A percentile compares a stretch with the other conserved stretches of the same genome.
phyloP scores from a whole-genome alignment of 2,113 vertebrate species.

The Recurvirostra avosetta region DNA sequence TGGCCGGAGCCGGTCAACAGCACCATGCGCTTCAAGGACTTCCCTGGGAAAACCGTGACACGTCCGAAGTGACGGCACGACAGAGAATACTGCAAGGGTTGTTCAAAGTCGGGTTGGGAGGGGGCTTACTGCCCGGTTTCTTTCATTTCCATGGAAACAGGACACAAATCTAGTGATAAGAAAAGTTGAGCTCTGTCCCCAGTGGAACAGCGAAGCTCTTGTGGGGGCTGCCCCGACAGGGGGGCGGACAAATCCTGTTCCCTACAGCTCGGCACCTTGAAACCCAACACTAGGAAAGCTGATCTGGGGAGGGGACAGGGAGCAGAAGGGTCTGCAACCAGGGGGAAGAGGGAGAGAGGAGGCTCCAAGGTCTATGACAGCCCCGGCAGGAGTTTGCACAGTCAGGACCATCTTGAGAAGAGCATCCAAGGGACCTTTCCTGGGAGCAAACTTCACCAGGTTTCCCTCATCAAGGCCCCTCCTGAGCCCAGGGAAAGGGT shows the following conservation, averaged over 20 bases:
- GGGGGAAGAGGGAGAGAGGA: no score
- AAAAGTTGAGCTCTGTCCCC: background rate
- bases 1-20: rapidly evolving
- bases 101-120: background rate
- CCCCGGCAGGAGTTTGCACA: background rate
- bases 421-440: background rate
- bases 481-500: background rate
- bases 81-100: background rate
- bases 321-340: background rate
- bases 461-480: background rate
- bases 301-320: no score
- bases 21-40: background rate
- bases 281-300: background rate
- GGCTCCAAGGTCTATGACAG: rapidly evolving
- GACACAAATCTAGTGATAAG: background rate
- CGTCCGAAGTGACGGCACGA: rapidly evolving
- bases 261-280: no score
- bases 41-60: background rate
- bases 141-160: background rate
- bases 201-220: background rate
- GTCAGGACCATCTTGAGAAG: background rate
- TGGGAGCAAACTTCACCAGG: background rate
- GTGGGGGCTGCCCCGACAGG: background rate
- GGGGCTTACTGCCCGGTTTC: background rate
- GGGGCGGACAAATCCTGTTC: background rate